Evolutionary conservation across 2,797 vertebrate genomes (phyloP).

Genomic region (Sebastes nivosus): DNA sequence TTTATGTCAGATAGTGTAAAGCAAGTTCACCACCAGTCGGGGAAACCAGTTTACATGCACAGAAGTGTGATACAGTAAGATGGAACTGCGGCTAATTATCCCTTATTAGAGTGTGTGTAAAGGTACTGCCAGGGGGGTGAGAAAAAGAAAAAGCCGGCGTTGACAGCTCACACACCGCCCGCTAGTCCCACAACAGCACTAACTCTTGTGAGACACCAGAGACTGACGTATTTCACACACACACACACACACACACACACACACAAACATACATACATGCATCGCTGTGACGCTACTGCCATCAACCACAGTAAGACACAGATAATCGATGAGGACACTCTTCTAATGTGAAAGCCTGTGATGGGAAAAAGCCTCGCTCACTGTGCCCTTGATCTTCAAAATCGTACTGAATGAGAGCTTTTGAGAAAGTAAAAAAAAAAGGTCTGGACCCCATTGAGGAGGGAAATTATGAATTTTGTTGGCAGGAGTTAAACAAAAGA

Average conservation of each 20-base stretch:
- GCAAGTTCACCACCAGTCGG: constrained; percentile 16
- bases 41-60: constrained; percentile 26
- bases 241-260: constrained; percentile 10
- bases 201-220: constrained; percentile 69
- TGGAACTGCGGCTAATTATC: constrained; percentile 75
- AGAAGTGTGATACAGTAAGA: constrained; percentile 61
- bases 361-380: not conserved
- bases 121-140: constrained; percentile 64
- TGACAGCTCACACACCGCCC: constrained; percentile 79
- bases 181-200: constrained; percentile 64
- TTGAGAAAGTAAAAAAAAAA: not conserved
- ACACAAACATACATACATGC: constrained; percentile 9
- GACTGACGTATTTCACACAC: constrained; percentile 60
- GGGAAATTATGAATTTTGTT: constrained; percentile 10
- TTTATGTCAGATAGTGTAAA: constrained; percentile 24
- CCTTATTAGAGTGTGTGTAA: constrained; percentile 71
- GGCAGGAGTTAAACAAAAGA: constrained; percentile 3
- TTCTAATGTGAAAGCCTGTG: not conserved
- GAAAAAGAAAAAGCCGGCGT: constrained; percentile 50
- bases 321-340: constrained; percentile 1
- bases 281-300: constrained; percentile 10
- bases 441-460: not conserved
- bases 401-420: not conserved
- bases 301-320: constrained; percentile 22
- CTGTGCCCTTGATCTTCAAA: not conserved